Base-by-base conservation (phyloP, 2,113 vertebrate genomes). In the Natator depressus region DNA sequence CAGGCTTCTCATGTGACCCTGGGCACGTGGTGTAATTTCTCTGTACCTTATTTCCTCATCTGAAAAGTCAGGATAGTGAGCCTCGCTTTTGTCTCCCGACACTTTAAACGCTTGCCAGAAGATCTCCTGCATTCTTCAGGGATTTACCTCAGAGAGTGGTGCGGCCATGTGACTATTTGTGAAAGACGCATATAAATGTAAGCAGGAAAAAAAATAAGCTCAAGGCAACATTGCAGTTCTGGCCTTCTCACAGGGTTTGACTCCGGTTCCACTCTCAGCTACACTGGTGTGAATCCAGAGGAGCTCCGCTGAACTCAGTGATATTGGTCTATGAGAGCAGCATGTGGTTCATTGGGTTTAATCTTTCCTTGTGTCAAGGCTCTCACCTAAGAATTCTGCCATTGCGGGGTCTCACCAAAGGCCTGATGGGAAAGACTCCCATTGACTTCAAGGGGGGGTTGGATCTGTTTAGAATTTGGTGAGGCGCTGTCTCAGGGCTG, bases 121-220 rank as follows among this genome's bases (percentile, higher is more conserved):
- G 65, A 78, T n/a, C 49, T 82, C 75, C 78, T 14, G 9, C 8
- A 54, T 47, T 53, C 82, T 57, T 86, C 86, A 51, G 2, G n/a
- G 53, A 46, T 54, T 82, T 35, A 50, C 69, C 35, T 62, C 12
- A 9, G 0, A 55, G 72, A 25, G 8, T 16, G 59, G 4, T 0
- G 3, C 29, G 1, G 1, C 31, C 46, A 53, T 35, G n/a, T 65
- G 86, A 47, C 0, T 0, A 8, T 0, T 5, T 2, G 47, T 47
- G 35, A 75, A 29, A 42, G 5, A 50, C 25, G 27, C 35, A 50
- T 12, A 7, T 54, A 55, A 54, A 4, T 50, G 80, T 4, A 8
- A 76, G 8, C 79, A 57, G 47, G 54, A 47, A 11, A 6, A 0
- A 0, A 0, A 4, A 65, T 0, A 1, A 38, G 55, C 42, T 0